phyloP scores from a whole-genome alignment of 2,888 invertebrate species.

The Caenorhabditis auriculariae region DNA sequence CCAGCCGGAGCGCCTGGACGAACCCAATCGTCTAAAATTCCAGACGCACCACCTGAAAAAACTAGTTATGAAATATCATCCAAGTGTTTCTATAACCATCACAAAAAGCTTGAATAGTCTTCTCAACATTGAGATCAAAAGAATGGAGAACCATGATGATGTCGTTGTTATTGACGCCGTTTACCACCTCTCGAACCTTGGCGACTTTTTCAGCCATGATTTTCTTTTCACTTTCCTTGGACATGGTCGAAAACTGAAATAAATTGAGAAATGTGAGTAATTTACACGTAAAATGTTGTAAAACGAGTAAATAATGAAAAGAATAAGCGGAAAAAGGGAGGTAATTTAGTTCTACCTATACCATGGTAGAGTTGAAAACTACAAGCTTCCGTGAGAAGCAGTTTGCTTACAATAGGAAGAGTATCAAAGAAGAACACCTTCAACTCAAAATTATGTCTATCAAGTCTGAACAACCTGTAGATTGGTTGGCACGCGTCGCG shows the following conservation, averaged over 20 bases:
- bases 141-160: conserved; percentile 66
- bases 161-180: conserved; percentile 65
- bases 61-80: neutral
- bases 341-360: neutral
- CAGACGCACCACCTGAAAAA: conserved; percentile 47
- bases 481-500: conserved; percentile 31
- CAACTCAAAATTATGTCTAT: too few species aligned
- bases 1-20: conserved; percentile 29
- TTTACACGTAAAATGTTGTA: too few species aligned
- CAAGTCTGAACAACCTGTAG: too few species aligned
- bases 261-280: too few species aligned
- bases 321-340: neutral
- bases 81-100: conserved; percentile 61
- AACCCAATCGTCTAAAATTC: conserved; percentile 59
- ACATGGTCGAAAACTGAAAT: too few species aligned
- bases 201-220: conserved; percentile 55
- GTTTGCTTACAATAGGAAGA: too few species aligned
- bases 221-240: conserved; percentile 52
- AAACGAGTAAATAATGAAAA: neutral
- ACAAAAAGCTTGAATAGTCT: conserved; percentile 66
- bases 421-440: too few species aligned
- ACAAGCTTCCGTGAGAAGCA: too few species aligned
- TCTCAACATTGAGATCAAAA: conserved; percentile 66
- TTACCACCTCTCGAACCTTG: conserved; percentile 65
- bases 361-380: too few species aligned